phyloP scores from a whole-genome alignment of 2,797 vertebrate genomes.

The Valencia hispanica region DNA sequence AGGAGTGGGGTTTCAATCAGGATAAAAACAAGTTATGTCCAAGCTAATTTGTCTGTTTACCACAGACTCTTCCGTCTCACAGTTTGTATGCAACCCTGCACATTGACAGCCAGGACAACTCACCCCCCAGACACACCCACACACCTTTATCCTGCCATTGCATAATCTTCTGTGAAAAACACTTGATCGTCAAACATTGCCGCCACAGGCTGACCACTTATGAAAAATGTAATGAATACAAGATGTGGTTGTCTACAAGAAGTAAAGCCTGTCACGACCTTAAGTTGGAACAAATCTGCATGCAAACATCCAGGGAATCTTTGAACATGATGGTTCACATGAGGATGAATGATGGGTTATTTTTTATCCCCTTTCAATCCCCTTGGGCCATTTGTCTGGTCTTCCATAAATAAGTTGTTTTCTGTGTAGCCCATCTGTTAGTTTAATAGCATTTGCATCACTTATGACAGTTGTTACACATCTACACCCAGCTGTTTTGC shows the following conservation, averaged over 20 bases:
- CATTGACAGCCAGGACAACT: too few species aligned
- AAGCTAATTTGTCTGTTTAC: too few species aligned
- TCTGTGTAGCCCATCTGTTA: neutral
- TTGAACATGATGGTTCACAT: neutral
- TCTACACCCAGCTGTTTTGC: neutral
- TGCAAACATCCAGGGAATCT: neutral
- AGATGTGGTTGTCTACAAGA: neutral
- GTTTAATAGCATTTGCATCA: neutral
- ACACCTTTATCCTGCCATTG: too few species aligned
- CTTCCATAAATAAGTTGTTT: conserved; percentile 4
- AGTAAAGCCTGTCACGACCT: neutral
- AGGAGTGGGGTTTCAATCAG: too few species aligned
- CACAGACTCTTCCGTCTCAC: too few species aligned
- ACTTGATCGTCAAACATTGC: too few species aligned
- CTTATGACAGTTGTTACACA: neutral
- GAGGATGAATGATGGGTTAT: neutral
- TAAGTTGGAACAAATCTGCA: neutral
- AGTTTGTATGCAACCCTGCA: too few species aligned
- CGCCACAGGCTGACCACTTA: too few species aligned
- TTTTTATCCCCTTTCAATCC: neutral
- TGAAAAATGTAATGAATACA: neutral
- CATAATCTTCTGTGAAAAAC: too few species aligned
- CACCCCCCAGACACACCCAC: too few species aligned
- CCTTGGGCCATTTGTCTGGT: neutral
- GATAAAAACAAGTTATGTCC: too few species aligned